These are phyloP conservation scores for Coenonympha glycerion DNA, from an alignment of 2,888 invertebrate species.

Conservation along the genomic window DNA sequence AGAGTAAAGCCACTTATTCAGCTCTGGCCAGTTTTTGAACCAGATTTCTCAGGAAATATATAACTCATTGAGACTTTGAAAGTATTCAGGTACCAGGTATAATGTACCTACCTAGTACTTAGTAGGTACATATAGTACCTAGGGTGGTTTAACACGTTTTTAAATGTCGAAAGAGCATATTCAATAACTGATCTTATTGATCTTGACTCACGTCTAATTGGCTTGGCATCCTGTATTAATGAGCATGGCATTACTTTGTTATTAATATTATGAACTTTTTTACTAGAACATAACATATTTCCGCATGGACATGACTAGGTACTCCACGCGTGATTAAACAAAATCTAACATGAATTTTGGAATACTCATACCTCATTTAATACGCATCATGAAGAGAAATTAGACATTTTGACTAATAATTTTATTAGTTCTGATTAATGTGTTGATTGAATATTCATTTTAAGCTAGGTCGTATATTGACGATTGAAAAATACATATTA, in stretches of 20 bases:
- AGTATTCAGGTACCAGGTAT: too few species aligned
- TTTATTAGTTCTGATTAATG: too few species aligned
- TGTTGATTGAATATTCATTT: too few species aligned
- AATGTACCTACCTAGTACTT: background rate
- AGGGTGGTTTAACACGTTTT: background rate
- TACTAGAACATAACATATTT: background rate
- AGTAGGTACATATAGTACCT: background rate
- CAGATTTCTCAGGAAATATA: too few species aligned
- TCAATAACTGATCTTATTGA: background rate
- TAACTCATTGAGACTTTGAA: too few species aligned
- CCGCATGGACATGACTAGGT: background rate
- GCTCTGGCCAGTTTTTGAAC: too few species aligned
- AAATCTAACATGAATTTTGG: background rate
- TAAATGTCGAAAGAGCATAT: constrained; percentile 1
- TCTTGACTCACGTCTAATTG: constrained; percentile 1
- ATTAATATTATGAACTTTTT: background rate
- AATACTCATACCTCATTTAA: too few species aligned
- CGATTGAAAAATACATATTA: too few species aligned
- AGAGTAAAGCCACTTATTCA: too few species aligned
- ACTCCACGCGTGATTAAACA: background rate
- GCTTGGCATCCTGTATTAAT: background rate
- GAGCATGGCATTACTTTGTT: background rate
- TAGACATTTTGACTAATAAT: too few species aligned
- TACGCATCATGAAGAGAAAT: too few species aligned
- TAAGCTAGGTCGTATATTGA: too few species aligned